Percentiles rank a stretch among this genome's conserved stretches.
Conservation (phyloP, 2,113 vertebrate genomes). For the Neolamprologus devosi region DNA sequence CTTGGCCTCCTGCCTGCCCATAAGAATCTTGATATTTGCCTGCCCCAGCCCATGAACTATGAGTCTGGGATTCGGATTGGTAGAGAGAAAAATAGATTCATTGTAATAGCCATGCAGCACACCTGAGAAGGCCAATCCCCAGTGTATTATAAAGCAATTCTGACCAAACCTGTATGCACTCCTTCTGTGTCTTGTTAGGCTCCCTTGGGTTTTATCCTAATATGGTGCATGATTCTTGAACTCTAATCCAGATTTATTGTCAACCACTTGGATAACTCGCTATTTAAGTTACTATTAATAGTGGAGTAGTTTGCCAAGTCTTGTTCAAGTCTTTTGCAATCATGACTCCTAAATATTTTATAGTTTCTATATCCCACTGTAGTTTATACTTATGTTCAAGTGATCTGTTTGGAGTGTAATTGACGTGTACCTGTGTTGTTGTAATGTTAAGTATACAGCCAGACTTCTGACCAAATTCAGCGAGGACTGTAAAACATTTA, state of each 20-base stretch:
- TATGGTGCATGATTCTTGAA: neutral
- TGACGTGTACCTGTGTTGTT: neutral
- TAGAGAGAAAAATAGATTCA: too few species aligned
- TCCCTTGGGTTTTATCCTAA: neutral
- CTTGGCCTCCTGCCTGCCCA: too few species aligned
- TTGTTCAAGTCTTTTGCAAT: neutral
- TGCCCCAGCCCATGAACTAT: too few species aligned
- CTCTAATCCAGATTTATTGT: neutral
- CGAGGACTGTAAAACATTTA: neutral
- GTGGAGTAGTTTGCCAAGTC: neutral
- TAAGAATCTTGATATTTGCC: too few species aligned
- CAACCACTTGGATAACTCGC: neutral
- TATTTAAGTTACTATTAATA: neutral
- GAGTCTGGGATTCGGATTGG: too few species aligned
- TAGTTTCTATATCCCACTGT: neutral
- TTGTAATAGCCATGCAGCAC: neutral
- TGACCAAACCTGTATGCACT: neutral
- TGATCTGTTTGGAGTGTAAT: neutral
- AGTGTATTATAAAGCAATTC: neutral
- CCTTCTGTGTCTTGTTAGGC: neutral
- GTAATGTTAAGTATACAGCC: neutral
- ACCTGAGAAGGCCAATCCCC: neutral
- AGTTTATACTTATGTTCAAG: neutral
- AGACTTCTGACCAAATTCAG: neutral
- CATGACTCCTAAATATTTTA: neutral